These are phyloP conservation scores for Aphidoletes aphidimyza DNA, from an alignment of 2,888 invertebrate species.

Conservation along the genomic window DNA sequence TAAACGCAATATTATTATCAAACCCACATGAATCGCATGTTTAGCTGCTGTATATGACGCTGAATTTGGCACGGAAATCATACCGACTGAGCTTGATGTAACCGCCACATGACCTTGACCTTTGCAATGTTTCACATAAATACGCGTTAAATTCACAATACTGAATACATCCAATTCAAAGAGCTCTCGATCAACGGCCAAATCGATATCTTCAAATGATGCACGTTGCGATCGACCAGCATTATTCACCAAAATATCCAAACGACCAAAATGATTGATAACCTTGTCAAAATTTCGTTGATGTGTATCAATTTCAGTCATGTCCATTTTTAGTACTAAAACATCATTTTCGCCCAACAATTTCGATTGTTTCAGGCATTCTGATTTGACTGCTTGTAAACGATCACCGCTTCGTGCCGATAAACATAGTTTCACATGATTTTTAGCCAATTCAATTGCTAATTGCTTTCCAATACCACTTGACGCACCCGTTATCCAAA, in stretches of 20 bases:
- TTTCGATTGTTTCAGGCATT: slow-evolving; percentile 69
- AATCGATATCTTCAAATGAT: slow-evolving; percentile 75
- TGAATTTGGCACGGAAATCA: slow-evolving; percentile 74
- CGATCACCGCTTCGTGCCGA: slow-evolving; percentile 74
- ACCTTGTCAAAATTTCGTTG: slow-evolving; percentile 71
- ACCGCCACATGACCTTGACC: slow-evolving; percentile 77
- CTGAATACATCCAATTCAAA: slow-evolving; percentile 84
- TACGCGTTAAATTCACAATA: slow-evolving; percentile 75
- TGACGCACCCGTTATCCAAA: slow-evolving; percentile 87
- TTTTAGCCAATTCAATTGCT: slow-evolving; percentile 74
- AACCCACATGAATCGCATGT: slow-evolving; percentile 77
- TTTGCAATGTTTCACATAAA: slow-evolving; percentile 71
- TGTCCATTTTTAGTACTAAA: slow-evolving; percentile 76
- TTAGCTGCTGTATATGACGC: slow-evolving; percentile 79
- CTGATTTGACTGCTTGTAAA: slow-evolving; percentile 73
- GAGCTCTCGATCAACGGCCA: slow-evolving; percentile 77
- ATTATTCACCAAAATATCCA: slow-evolving; percentile 84
- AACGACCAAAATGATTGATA: slow-evolving; percentile 74
- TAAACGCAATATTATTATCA: neutral
- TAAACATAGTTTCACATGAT: slow-evolving; percentile 74
- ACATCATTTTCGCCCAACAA: slow-evolving; percentile 69
- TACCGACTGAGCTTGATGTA: slow-evolving; percentile 79
- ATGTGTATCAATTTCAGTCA: slow-evolving; percentile 72
- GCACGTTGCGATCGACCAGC: slow-evolving; percentile 84
- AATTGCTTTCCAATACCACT: slow-evolving; percentile 83